Percentiles rank a stretch among this genome's conserved stretches.
phyloP scores from a whole-genome alignment of 2,888 invertebrate genomes.

The Trisateles emortualis region DNA sequence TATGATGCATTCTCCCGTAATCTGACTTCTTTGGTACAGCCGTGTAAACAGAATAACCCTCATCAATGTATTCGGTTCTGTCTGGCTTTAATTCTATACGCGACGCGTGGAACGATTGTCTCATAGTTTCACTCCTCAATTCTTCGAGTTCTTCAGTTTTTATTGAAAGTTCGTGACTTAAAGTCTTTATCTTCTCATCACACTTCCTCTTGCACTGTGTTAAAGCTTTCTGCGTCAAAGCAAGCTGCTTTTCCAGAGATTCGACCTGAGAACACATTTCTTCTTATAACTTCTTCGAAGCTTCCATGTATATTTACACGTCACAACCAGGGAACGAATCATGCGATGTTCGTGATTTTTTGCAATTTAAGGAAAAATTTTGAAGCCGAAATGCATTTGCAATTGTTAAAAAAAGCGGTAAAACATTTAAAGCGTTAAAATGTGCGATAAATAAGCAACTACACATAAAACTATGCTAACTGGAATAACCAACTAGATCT shows the following conservation, averaged over 20 bases:
- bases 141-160: slow-evolving; percentile 85
- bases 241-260: slow-evolving; percentile 87
- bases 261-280: slow-evolving; percentile 85
- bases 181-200: slow-evolving; percentile 85
- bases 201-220: slow-evolving; percentile 84
- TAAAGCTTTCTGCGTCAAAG: slow-evolving; percentile 84
- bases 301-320: slow-evolving; percentile 77
- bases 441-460: slow-evolving; percentile 54
- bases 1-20: slow-evolving; percentile 81
- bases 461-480: slow-evolving; percentile 46
- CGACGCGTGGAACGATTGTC: slow-evolving; percentile 78
- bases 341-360: slow-evolving; percentile 73
- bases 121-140: slow-evolving; percentile 77
- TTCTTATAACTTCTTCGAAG: slow-evolving; percentile 72
- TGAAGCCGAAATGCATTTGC: slow-evolving; percentile 60
- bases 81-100: slow-evolving; percentile 80
- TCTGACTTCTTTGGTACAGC: slow-evolving; percentile 82
- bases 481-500: slow-evolving; percentile 24
- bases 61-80: slow-evolving; percentile 79
- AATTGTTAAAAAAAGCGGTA: slow-evolving; percentile 46
- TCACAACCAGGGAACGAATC: slow-evolving; percentile 56
- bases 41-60: slow-evolving; percentile 81
- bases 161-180: slow-evolving; percentile 87
- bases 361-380: slow-evolving; percentile 39
- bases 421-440: slow-evolving; percentile 60